These are phyloP conservation scores for Takifugu ocellatus DNA, from an alignment of 2,797 vertebrate genomes.

Conservation along the genomic window DNA sequence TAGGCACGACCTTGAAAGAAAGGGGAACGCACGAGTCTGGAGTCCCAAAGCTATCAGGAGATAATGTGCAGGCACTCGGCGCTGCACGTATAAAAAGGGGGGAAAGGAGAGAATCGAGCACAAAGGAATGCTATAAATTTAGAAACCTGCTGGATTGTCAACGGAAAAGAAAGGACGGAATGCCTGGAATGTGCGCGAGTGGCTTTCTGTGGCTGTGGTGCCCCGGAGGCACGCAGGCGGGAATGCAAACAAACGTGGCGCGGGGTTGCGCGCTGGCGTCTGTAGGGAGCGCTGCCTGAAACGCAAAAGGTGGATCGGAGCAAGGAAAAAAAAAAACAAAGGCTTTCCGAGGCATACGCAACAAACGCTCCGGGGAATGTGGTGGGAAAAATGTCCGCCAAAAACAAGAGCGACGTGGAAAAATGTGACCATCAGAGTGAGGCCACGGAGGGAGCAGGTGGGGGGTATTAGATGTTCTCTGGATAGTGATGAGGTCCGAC, in stretches of 20 bases:
- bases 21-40: slow-evolving; percentile 33
- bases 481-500: slow-evolving; percentile 18
- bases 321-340: not conserved
- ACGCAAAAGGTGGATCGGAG: slow-evolving; percentile 1
- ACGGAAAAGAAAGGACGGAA: slow-evolving; percentile 3
- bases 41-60: slow-evolving; percentile 32
- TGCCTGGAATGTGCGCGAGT: slow-evolving; percentile 1
- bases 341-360: slow-evolving; percentile 35
- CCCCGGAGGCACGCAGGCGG: slow-evolving; percentile 14
- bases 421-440: slow-evolving; percentile 10
- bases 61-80: slow-evolving; percentile 24
- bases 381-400: slow-evolving; percentile 32
- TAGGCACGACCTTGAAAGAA: slow-evolving; percentile 34
- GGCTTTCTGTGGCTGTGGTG: slow-evolving; percentile 3
- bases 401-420: slow-evolving; percentile 21
- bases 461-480: slow-evolving; percentile 13
- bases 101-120: slow-evolving; percentile 23
- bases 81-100: slow-evolving; percentile 8
- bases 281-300: slow-evolving; percentile 18
- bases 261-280: slow-evolving; percentile 23
- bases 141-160: slow-evolving; percentile 18
- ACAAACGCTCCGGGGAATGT: slow-evolving; percentile 12
- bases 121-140: slow-evolving; percentile 36
- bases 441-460: slow-evolving; percentile 2
- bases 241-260: slow-evolving; percentile 8